Conservation (phyloP, 2,797 vertebrate species). For the Sebastes steindachneri region DNA sequence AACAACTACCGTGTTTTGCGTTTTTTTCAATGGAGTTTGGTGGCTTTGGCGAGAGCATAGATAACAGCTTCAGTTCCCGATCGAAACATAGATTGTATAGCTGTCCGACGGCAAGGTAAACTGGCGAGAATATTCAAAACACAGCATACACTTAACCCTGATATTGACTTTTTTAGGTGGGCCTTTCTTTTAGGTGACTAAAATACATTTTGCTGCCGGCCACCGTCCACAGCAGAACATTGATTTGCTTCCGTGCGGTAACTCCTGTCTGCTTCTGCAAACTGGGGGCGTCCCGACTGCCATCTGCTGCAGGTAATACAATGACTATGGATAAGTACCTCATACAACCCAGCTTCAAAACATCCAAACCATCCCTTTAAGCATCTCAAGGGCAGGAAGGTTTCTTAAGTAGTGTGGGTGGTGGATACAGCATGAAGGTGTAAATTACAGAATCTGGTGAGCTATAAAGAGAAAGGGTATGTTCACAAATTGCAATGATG, state of each 20-base stretch:
- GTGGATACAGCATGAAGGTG: not conserved
- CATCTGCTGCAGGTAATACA: not conserved
- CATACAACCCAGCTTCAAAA: not conserved
- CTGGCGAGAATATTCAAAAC: too few relatives aligned
- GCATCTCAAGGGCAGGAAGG: not conserved
- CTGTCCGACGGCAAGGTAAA: not conserved
- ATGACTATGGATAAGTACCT: not conserved
- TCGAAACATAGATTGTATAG: not conserved
- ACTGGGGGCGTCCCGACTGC: not conserved
- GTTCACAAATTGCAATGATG: constrained; percentile 7
- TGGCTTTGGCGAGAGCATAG: not conserved
- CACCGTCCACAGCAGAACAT: not conserved
- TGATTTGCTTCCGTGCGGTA: not conserved
- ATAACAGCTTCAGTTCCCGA: not conserved
- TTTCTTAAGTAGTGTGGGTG: constrained; percentile 1
- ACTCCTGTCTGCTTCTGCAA: too few relatives aligned
- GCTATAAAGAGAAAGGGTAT: not conserved
- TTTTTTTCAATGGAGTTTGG: not conserved
- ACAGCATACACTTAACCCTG: too few relatives aligned
- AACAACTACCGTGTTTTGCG: too few relatives aligned
- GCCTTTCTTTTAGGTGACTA: not conserved
- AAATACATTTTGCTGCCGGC: not conserved
- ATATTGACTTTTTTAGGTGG: too few relatives aligned
- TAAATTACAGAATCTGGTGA: constrained; percentile 13
- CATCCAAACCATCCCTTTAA: not conserved